phyloP scores from a whole-genome alignment of 1,140 invertebrate species.

The Chlorops oryzae region DNA sequence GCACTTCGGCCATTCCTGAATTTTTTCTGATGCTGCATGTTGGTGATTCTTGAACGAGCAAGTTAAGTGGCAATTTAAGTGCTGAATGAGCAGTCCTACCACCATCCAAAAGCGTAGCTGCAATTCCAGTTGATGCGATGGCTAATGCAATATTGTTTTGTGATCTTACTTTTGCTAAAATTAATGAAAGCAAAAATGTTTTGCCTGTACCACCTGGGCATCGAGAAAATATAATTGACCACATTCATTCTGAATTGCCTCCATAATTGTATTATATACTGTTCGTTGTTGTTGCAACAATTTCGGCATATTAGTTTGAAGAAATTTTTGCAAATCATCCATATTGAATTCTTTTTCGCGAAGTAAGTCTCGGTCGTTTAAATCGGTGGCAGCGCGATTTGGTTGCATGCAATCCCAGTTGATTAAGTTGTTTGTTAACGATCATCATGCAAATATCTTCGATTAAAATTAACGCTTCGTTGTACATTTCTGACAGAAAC shows the following conservation, averaged over 20 bases:
- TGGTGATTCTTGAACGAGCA: constrained; percentile 18
- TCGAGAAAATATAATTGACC: constrained; percentile 32
- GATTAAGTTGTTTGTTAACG: constrained; percentile 18
- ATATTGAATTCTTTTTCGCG: background rate
- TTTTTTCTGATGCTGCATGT: constrained; percentile 31
- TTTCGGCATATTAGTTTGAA: background rate
- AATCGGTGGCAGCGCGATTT: background rate
- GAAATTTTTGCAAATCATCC: background rate
- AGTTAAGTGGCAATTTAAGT: constrained; percentile 32
- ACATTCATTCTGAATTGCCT: background rate
- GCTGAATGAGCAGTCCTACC: constrained; percentile 52
- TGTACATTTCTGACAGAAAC: constrained; percentile 22
- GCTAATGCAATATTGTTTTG: constrained; percentile 42
- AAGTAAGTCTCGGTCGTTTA: background rate
- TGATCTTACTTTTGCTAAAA: constrained; percentile 29
- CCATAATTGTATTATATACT: background rate
- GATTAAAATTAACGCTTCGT: constrained; percentile 31
- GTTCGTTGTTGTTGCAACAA: background rate
- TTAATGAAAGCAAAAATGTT: constrained; percentile 44
- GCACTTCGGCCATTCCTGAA: constrained; percentile 30
- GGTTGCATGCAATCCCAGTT: background rate
- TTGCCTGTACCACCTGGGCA: too few relatives aligned
- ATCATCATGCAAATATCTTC: constrained; percentile 31
- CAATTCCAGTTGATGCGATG: constrained; percentile 48
- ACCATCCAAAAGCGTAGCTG: constrained; percentile 49